A percentile compares a stretch with the other conserved stretches of the same genome.
Evolutionary conservation across 2,797 vertebrate species (phyloP).

Genomic region (Poecilia picta): DNA sequence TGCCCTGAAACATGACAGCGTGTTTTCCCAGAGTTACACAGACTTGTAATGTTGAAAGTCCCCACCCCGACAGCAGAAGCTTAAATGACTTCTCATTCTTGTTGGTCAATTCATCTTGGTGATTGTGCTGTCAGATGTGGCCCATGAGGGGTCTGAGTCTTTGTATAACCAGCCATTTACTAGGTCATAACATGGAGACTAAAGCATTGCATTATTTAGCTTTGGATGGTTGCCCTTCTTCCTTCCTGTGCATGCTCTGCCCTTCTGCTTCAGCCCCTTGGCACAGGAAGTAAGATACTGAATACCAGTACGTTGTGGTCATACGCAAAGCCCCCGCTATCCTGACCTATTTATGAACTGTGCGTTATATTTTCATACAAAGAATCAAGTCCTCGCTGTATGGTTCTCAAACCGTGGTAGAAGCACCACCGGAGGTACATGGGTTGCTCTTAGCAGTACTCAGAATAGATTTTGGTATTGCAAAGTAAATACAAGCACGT

Average conservation of each 20-base stretch:
- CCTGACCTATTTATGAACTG: conserved; percentile 7
- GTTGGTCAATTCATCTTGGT: conserved; percentile 45
- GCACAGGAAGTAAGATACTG: conserved; percentile 58
- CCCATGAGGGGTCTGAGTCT: conserved; percentile 55
- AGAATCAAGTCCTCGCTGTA: neutral
- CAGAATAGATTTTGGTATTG: neutral
- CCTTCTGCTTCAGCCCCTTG: conserved; percentile 63
- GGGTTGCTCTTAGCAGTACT: neutral
- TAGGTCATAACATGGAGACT: conserved; percentile 77
- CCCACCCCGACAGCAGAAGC: neutral
- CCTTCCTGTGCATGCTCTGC: conserved; percentile 59
- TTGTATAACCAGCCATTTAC: conserved; percentile 75
- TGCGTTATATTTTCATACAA: neutral
- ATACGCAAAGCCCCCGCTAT: conserved; percentile 30
- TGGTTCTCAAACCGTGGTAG: neutral
- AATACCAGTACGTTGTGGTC: conserved; percentile 42
- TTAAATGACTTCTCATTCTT: conserved; percentile 23
- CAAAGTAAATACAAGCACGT: neutral
- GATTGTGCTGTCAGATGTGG: conserved; percentile 57
- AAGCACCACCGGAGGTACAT: neutral
- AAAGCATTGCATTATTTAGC: conserved; percentile 79
- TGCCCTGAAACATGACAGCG: neutral
- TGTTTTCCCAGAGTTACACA: conserved; percentile 13
- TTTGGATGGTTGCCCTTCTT: conserved; percentile 71
- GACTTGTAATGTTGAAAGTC: conserved; percentile 31